Evolutionary conservation across 2,888 invertebrate species (phyloP).

Genomic region (Thysanoteuthis rhombus): DNA sequence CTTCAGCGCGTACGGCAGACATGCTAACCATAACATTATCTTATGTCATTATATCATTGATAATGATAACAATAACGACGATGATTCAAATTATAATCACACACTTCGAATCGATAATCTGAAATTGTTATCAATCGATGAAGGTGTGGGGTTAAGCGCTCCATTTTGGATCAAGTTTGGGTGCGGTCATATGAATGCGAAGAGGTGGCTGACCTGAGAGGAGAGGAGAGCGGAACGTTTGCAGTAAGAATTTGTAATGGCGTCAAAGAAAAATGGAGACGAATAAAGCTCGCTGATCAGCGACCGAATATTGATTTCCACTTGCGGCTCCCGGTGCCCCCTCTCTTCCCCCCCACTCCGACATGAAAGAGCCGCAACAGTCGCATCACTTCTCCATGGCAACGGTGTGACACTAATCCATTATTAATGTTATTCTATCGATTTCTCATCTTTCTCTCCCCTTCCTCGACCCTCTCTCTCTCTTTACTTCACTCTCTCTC

Average conservation of each 20-base stretch:
- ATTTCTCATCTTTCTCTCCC: neutral
- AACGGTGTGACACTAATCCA: constrained; percentile 12
- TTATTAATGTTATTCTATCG: constrained; percentile 12
- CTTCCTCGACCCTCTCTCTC: too few relatives aligned
- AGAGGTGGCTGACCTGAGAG: neutral
- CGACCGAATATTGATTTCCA: neutral
- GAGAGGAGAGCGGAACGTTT: neutral
- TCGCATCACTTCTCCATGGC: constrained; percentile 12
- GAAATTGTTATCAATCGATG: neutral
- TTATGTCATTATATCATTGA: too few relatives aligned
- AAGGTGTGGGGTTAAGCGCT: neutral
- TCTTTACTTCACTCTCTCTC: too few relatives aligned
- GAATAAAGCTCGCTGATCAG: neutral
- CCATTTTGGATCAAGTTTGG: constrained; percentile 12
- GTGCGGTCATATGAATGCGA: neutral
- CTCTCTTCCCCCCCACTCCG: neutral
- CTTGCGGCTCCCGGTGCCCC: neutral
- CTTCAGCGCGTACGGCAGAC: too few relatives aligned
- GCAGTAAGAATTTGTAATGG: neutral
- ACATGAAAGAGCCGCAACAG: neutral
- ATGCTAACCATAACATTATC: too few relatives aligned
- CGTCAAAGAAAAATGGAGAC: neutral
- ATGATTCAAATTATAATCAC: neutral
- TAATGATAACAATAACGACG: neutral
- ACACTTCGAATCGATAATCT: neutral